These are phyloP conservation scores for Latrodectus geometricus DNA, from an alignment of 1,140 invertebrate species.

Conservation along the genomic window DNA sequence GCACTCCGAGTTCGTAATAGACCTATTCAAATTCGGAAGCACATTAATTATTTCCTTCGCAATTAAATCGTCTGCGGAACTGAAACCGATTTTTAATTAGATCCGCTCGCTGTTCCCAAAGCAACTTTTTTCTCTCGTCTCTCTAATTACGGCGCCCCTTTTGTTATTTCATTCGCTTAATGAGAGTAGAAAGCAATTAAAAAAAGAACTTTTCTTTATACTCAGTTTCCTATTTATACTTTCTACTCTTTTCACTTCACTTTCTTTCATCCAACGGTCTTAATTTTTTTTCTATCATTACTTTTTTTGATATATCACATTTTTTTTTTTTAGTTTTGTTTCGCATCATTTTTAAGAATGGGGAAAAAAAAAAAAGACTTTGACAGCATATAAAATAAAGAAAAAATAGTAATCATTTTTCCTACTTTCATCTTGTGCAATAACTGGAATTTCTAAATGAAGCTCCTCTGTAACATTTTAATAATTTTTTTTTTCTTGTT, in stretches of 20 bases:
- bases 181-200: constrained; percentile 25
- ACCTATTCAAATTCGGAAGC: constrained; percentile 4
- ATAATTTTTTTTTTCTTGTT: too few species aligned
- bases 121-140: not conserved
- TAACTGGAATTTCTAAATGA: too few species aligned
- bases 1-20: not conserved
- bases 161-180: constrained; percentile 17
- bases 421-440: too few species aligned
- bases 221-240: not conserved
- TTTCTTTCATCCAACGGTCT: not conserved
- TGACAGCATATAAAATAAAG: too few species aligned
- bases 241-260: not conserved
- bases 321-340: too few species aligned
- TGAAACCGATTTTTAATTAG: constrained; percentile 46
- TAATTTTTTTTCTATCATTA: not conserved
- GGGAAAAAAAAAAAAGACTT: too few species aligned
- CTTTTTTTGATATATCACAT: too few species aligned
- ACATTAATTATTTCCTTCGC: constrained; percentile 35
- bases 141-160: not conserved
- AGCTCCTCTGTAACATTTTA: too few species aligned
- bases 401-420: too few species aligned
- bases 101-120: constrained; percentile 10
- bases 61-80: constrained; percentile 13
- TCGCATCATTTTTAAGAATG: too few species aligned
- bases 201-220: not conserved